Base-by-base conservation (phyloP, 2,888 invertebrate genomes). In the Parascotia fuliginaria region DNA sequence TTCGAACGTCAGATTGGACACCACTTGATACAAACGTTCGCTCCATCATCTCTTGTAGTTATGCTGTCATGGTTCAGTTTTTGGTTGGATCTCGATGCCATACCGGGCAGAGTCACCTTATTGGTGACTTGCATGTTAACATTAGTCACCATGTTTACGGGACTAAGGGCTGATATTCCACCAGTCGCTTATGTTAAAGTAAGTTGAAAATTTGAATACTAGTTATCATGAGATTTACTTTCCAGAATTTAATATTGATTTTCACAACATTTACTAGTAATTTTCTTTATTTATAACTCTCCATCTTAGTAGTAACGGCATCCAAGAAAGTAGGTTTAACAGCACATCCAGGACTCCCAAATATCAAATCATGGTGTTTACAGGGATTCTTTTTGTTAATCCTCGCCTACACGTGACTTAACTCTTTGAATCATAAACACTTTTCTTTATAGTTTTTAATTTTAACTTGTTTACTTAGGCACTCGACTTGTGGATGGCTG, bases 151-250 rank as follows among this genome's bases (percentile, higher is more conserved):
- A 96, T 97, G 96, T 97, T 97, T 72, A 96, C 96, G 3, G 96
- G 96, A 0, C 82, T 96, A 9, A 92, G 96, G 73, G 95, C 96
- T 42, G 96, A 96, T 81, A 96, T 97, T 70, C 97, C 97, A 22
- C 96, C 97, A 28, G 97, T 97, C 6, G 97, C 97, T 41, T 97
- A 97, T 83, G 95, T 97, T 2, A 97, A 97, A 93, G 97, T 96
- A 86, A 1, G 42, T 32, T 19, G 3, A n/a, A n/a, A n/a, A n/a
- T 5, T 19, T 19, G 2, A 19, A 19, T 19, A 3, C 19, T 19
- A n/a, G n/a, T n/a, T n/a, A n/a, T n/a, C n/a, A n/a, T n/a, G n/a
- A n/a, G n/a, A n/a, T n/a, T n/a, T n/a, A n/a, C n/a, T n/a, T n/a
- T n/a, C n/a, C n/a, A n/a, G n/a, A n/a, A n/a, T n/a, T n/a, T n/a